These are phyloP conservation scores for Micronisus gabar DNA, from an alignment of 2,113 vertebrate genomes.

Conservation along the genomic window DNA sequence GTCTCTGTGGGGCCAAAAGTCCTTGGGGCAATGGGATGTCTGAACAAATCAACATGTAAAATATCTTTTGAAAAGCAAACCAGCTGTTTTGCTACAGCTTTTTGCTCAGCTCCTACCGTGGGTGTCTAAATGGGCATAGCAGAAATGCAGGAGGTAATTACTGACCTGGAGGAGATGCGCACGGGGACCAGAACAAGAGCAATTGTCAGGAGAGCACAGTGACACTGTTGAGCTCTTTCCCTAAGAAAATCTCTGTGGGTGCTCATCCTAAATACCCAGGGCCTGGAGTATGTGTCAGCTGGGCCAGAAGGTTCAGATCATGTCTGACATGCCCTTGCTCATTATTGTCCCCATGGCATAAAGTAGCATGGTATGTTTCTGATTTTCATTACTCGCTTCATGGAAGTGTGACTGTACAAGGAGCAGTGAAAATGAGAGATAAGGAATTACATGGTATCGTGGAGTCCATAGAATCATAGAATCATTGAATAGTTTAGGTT, in stretches of 20 bases:
- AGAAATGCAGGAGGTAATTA: not conserved
- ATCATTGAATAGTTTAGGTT: too few relatives aligned
- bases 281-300: not conserved
- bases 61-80: not conserved
- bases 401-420: not conserved
- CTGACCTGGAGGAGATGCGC: not conserved
- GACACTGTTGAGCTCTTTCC: not conserved
- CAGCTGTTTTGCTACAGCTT: not conserved
- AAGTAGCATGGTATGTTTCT: not conserved
- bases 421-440: not conserved
- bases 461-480: not conserved
- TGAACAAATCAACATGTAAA: not conserved
- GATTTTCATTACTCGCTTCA: not conserved
- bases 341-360: not conserved
- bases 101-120: not conserved
- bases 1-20: not conserved
- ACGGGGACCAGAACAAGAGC: not conserved
- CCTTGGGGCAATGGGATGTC: not conserved
- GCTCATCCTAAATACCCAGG: not conserved
- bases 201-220: not conserved
- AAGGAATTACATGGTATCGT: fast-evolving
- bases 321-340: not conserved
- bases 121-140: not conserved
- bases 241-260: not conserved
- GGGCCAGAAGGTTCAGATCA: not conserved